Evolutionary conservation across 2,113 vertebrate species (phyloP), one percentile per base, ranked within the genome.

Genomic region (Mus spicilegus): DNA sequence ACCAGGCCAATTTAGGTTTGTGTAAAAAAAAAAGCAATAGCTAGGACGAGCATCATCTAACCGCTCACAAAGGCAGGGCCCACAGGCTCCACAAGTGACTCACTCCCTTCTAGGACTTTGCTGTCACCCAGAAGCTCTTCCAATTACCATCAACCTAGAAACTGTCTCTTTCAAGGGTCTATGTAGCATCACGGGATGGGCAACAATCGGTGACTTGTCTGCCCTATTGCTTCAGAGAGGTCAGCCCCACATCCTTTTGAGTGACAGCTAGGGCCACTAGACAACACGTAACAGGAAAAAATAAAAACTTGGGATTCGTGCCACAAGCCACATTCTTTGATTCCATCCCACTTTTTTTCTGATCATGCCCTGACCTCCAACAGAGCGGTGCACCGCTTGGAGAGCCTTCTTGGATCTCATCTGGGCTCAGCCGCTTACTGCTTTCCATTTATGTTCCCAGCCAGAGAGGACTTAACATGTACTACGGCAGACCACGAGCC

Each of bases 111-210:
- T 93, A 61, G 94, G 76, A 3, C 14, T 87, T 76, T 49, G 70
- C 72, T 46, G 58, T 80, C 24, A 87, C 36, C 69, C 51, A 49
- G 84, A 94, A 89, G 92, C 92, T 92, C 87, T 96, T 80, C 92
- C 92, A 97, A 20, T 90, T 96, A 96, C 96, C 97, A 98, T 96
- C 95, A 97, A 90, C 95, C 72, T 95, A 72, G 95, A 82, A 98
- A 97, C 87, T 17, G 61, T 58, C 93, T n/a, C 49, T 94, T 90
- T 56, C 75, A 90, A 51, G 39, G 51, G 80, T 69, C 36, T 67
- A 2, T 69, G 7, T 28, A 24, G 33, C 42, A 6, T 92, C 13
- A 58, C 28, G 6, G n/a, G 39, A 33, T n/a, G 28, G 20, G 33
- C 26, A 33, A 76, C 11, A n/a, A 8, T 1, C 28, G 8, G 73